phyloP scores from a whole-genome alignment of 2,888 invertebrate genomes.

The Ornithoptera alexandrae region DNA sequence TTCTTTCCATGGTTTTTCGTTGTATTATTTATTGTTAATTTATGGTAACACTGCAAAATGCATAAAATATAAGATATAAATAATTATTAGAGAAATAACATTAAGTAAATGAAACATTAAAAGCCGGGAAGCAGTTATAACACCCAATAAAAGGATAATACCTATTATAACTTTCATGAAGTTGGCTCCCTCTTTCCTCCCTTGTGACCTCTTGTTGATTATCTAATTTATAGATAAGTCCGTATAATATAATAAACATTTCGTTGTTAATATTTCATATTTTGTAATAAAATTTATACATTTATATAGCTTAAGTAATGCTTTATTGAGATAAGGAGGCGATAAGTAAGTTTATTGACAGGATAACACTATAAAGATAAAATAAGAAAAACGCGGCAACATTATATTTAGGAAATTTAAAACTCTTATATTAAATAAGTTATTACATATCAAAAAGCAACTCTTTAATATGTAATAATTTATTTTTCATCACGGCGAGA shows the following conservation, averaged over 20 bases:
- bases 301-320: neutral
- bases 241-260: neutral
- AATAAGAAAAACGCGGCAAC: too few relatives aligned
- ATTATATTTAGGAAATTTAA: too few relatives aligned
- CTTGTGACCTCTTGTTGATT: conserved; percentile 14
- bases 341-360: too few relatives aligned
- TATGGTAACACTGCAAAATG: neutral
- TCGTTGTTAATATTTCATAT: neutral
- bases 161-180: conserved; percentile 16
- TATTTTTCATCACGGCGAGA: too few relatives aligned
- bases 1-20: neutral
- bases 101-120: conserved; percentile 12
- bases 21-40: neutral
- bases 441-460: too few relatives aligned
- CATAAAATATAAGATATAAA: neutral
- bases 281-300: neutral
- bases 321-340: too few relatives aligned
- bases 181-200: conserved; percentile 5
- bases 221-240: conserved; percentile 13
- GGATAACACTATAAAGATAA: too few relatives aligned
- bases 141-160: conserved; percentile 18
- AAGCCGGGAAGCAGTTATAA: conserved; percentile 11
- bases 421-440: too few relatives aligned
- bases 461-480: too few relatives aligned
- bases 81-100: neutral